Evolutionary conservation across 2,888 invertebrate species (phyloP), one percentile per base, ranked within the genome.

Genomic region (Dendrolimus pini): DNA sequence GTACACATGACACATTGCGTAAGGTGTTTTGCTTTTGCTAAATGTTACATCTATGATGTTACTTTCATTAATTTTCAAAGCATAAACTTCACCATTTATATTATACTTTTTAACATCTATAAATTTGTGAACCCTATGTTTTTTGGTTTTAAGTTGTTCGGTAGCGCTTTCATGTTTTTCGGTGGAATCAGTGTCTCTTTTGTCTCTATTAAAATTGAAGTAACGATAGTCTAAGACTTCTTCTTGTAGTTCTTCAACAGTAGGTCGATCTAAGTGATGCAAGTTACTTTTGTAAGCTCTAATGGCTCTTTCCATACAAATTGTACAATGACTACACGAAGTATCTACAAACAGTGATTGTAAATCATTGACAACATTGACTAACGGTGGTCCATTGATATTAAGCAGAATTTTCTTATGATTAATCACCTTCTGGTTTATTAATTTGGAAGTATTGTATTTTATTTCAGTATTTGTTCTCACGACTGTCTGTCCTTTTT

Each of bases 31-130:
- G 52, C 60, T 66, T 10, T 65, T 63, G n/a, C 68, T 70, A 47
- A 63, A 59, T 53, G 60, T 56, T 13, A 59, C 41, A 30, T 55
- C 53, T 12, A 62, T 47, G 41, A 55, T 41, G 56, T 60, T 68
- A 2, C 63, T 66, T 70, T 83, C 87, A 63, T 79, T 82, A 12
- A 88, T 69, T 73, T 82, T 82, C 53, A 89, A 56, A 7, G 83
- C 88, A 58, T 76, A 80, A 7, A 83, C 66, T 62, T 77, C 73
- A 2, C 74, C 80, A 9, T 80, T 71, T 1, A 68, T 64, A 10
- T 72, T 77, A 59, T 81, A 85, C 70, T 83, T 85, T 9, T 79
- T 82, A 1, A 87, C 77, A 12, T 74, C 73, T 0, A 81, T 68
- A 7, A 68, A 60, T 66, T 77, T 71, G 0, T 59, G 61, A 1